These are phyloP conservation scores for Peromyscus californicus DNA, from an alignment of 2,113 vertebrate species.

Conservation along the genomic window DNA sequence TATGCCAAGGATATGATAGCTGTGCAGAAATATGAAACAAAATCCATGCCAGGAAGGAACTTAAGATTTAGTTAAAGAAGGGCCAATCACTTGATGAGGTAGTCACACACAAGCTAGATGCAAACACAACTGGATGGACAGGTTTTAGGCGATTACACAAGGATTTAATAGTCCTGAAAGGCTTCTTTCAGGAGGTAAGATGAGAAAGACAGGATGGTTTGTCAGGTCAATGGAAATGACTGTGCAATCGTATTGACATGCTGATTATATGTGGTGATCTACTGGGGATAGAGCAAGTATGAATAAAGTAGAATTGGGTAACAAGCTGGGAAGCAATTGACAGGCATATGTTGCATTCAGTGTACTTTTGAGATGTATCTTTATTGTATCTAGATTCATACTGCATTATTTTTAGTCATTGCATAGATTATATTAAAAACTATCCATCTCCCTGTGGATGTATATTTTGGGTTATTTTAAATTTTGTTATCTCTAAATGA, in stretches of 20 bases:
- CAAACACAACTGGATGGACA: not conserved
- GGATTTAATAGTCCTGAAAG: not conserved
- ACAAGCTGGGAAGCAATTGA: not conserved
- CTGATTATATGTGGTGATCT: not conserved
- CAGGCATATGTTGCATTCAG: not conserved
- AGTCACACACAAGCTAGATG: not conserved
- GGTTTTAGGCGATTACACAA: not conserved
- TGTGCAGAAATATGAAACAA: not conserved
- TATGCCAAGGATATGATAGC: not conserved
- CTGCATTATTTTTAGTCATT: not conserved
- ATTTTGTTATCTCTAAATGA: conserved; percentile 16
- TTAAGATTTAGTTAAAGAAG: conserved; percentile 37
- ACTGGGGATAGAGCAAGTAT: not conserved
- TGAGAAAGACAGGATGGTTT: not conserved
- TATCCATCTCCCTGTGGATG: not conserved
- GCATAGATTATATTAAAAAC: not conserved
- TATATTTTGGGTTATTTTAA: not conserved
- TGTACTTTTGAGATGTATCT: not conserved
- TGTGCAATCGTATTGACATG: not conserved
- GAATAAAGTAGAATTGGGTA: not conserved
- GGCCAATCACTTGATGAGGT: not conserved
- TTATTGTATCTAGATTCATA: not conserved
- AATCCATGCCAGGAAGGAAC: not conserved
- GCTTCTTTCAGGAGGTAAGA: not conserved
- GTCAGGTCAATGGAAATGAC: not conserved